Evolutionary conservation across 2,113 vertebrate genomes (phyloP).

Genomic region (Vireo altiloquus): DNA sequence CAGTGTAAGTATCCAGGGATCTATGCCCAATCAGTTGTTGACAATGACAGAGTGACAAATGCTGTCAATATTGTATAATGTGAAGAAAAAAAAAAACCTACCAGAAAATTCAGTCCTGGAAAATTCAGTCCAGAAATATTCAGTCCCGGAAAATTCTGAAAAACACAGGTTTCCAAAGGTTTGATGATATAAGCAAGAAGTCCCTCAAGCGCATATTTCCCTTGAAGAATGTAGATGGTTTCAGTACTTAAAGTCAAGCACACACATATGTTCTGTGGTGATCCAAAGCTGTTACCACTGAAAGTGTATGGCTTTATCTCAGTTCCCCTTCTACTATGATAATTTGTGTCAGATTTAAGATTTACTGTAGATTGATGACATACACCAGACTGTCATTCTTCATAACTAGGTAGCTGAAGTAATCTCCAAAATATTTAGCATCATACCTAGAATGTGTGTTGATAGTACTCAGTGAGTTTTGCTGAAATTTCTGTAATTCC

Average conservation of each 20-base stretch:
- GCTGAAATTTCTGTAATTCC: not conserved
- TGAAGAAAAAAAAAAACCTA: not conserved
- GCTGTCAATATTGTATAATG: slow-evolving; percentile 36
- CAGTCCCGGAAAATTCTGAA: not conserved
- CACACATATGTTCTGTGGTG: not conserved
- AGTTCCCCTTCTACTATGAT: not conserved
- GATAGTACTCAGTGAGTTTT: not conserved
- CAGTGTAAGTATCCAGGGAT: slow-evolving; percentile 22
- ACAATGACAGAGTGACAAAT: slow-evolving; percentile 29
- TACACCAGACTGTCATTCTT: slow-evolving; percentile 13
- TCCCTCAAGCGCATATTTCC: not conserved
- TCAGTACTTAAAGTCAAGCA: slow-evolving; percentile 8
- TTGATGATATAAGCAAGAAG: not conserved
- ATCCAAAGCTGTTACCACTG: slow-evolving; percentile 21
- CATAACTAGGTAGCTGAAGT: not conserved
- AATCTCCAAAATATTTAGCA: slow-evolving; percentile 25
- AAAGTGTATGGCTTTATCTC: not conserved
- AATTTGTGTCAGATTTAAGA: slow-evolving; percentile 41
- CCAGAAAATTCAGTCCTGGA: not conserved
- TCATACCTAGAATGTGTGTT: not conserved
- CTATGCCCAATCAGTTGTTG: slow-evolving; percentile 20
- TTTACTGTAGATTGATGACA: slow-evolving; percentile 33
- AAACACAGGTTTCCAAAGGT: not conserved
- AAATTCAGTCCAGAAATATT: slow-evolving; percentile 2
- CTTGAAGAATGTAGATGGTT: slow-evolving; percentile 5